A percentile compares a stretch with the other conserved stretches of the same genome.
These are phyloP conservation scores for Hofmannophila pseudospretella DNA, from an alignment of 2,888 invertebrate genomes.

Conservation along the genomic window DNA sequence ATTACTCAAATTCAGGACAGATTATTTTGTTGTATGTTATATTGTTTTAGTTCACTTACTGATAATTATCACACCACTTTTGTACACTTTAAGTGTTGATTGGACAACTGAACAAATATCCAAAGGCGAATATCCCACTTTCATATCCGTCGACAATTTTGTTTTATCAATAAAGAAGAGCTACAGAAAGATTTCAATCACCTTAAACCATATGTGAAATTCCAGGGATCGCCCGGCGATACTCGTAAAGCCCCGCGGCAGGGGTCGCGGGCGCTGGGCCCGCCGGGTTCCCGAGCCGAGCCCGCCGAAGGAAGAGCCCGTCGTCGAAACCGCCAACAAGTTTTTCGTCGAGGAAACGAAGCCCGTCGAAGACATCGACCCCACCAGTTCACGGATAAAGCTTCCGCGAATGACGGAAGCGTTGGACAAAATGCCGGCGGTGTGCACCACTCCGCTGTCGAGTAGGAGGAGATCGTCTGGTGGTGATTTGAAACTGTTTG, in stretches of 20 bases:
- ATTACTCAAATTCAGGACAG: too few relatives aligned
- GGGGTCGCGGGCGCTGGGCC: conserved; percentile 57
- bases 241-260: conserved; percentile 49
- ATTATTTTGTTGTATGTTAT: too few relatives aligned
- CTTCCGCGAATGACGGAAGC: conserved; percentile 70
- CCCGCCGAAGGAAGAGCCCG: conserved; percentile 20
- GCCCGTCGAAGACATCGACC: conserved; percentile 43
- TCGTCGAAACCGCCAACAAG: conserved; percentile 27
- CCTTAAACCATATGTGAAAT: too few relatives aligned
- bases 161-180: too few relatives aligned
- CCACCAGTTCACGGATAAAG: conserved; percentile 65
- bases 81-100: too few relatives aligned
- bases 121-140: too few relatives aligned
- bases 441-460: conserved; percentile 51
- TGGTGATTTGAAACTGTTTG: conserved; percentile 32
- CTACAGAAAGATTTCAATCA: too few relatives aligned
- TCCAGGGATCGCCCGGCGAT: conserved; percentile 62
- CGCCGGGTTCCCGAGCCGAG: conserved; percentile 28
- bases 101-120: too few relatives aligned
- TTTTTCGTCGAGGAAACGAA: conserved; percentile 26
- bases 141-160: too few relatives aligned
- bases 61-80: too few relatives aligned
- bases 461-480: conserved; percentile 44
- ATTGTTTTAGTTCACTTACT: too few relatives aligned
- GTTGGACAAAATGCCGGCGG: conserved; percentile 56